phyloP scores from a whole-genome alignment of 2,113 vertebrate species.

The Actinemys pallida region DNA sequence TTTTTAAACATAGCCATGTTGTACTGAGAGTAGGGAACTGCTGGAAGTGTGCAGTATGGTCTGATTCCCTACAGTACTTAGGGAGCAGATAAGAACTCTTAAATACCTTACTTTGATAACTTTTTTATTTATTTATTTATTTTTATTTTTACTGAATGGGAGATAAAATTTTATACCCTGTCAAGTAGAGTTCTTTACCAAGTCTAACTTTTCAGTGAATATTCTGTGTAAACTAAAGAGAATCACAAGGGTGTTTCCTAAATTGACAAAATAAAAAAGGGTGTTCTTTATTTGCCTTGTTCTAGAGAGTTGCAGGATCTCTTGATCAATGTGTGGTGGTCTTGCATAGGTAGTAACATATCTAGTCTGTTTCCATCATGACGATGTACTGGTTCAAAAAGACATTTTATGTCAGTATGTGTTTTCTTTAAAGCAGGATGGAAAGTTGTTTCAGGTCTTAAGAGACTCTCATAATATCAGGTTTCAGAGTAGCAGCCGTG shows the following conservation, averaged over 20 bases:
- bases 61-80: background rate
- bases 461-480: background rate
- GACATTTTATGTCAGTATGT: background rate
- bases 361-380: background rate
- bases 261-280: background rate
- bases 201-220: constrained; percentile 2
- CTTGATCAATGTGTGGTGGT: background rate
- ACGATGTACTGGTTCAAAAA: background rate
- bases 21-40: background rate
- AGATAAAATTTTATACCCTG: background rate
- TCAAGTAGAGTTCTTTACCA: background rate
- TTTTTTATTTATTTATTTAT: background rate
- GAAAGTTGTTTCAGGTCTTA: background rate
- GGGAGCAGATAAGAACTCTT: background rate
- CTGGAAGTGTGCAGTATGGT: background rate
- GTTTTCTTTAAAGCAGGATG: background rate
- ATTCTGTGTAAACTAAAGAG: background rate
- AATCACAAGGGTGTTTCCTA: too few species aligned
- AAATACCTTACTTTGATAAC: too few species aligned
- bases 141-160: background rate
- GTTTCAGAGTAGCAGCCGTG: too few species aligned
- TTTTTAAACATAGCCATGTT: background rate
- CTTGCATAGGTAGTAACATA: constrained; percentile 16
- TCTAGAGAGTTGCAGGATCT: constrained; percentile 21
- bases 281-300: background rate